Evolutionary conservation across 2,888 invertebrate species (phyloP).

Genomic region (Trachelus tabidus): DNA sequence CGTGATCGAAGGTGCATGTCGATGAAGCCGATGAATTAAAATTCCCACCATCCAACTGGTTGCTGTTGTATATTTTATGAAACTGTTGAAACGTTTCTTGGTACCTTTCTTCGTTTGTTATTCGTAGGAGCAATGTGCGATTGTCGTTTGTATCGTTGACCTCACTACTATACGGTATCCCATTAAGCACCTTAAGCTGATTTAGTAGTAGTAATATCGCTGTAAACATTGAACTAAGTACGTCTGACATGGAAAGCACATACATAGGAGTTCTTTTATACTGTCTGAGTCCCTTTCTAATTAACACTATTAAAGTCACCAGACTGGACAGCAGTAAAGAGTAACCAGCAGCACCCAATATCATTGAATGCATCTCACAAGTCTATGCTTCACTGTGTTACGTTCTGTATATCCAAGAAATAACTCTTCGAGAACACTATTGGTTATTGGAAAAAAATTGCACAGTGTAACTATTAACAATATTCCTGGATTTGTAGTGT

Average conservation of each 20-base stretch:
- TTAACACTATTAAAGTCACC: constrained; percentile 40
- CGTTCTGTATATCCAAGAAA: no score
- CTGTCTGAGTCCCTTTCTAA: constrained; percentile 37
- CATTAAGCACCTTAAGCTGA: constrained; percentile 19
- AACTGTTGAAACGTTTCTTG: constrained; percentile 10
- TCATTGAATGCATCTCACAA: constrained; percentile 39
- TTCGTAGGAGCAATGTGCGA: constrained; percentile 14
- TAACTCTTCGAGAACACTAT: no score
- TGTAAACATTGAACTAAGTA: constrained; percentile 40
- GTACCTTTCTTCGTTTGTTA: constrained; percentile 10
- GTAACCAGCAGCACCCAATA: constrained; percentile 41
- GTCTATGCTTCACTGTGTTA: no score
- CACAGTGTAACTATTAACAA: no score
- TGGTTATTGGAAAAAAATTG: no score
- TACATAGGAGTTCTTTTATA: constrained; percentile 38
- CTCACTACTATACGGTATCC: constrained; percentile 6
- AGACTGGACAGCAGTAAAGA: constrained; percentile 45
- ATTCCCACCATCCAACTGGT: constrained; percentile 1
- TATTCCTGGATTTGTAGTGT: no score
- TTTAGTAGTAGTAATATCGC: constrained; percentile 35
- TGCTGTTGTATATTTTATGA: constrained; percentile 13
- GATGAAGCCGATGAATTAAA: neutral
- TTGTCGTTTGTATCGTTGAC: constrained; percentile 4
- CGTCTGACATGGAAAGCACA: constrained; percentile 48
- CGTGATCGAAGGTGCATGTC: constrained; percentile 38